These are phyloP conservation scores for Sycophila texana DNA, from an alignment of 2,888 invertebrate genomes.

Conservation along the genomic window DNA sequence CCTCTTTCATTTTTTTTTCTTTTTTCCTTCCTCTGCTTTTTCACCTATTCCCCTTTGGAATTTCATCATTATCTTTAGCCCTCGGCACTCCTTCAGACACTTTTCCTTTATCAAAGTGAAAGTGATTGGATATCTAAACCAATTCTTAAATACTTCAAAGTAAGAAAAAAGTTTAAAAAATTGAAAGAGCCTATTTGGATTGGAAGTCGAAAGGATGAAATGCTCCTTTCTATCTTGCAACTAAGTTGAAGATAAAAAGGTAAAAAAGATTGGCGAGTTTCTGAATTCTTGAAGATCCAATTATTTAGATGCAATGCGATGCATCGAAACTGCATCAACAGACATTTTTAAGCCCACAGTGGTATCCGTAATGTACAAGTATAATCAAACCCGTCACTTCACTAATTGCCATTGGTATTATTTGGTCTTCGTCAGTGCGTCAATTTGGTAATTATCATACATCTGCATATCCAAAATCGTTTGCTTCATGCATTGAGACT, in stretches of 20 bases:
- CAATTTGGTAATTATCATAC: conserved; percentile 20
- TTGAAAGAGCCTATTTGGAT: too few species aligned
- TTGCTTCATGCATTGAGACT: neutral
- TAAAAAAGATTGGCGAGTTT: too few species aligned
- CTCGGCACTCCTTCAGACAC: neutral
- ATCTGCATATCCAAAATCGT: conserved; percentile 31
- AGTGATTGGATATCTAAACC: too few species aligned
- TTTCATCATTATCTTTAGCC: conserved; percentile 14
- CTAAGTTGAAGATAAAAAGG: too few species aligned
- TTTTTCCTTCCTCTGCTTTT: neutral
- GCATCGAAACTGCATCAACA: too few species aligned
- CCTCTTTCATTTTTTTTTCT: neutral
- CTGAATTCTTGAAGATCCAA: too few species aligned
- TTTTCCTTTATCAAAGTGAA: neutral
- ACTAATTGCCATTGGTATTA: conserved; percentile 29
- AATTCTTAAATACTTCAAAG: too few species aligned
- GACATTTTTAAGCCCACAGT: too few species aligned
- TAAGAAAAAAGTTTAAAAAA: too few species aligned
- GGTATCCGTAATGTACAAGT: neutral
- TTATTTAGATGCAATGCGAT: too few species aligned
- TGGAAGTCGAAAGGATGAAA: too few species aligned
- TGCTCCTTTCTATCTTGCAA: too few species aligned
- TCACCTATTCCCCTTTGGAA: neutral
- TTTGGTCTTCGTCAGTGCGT: conserved; percentile 10
- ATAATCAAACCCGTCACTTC: neutral